Evolutionary conservation across 2,113 vertebrate species (phyloP).

Genomic region (Pagrus major): DNA sequence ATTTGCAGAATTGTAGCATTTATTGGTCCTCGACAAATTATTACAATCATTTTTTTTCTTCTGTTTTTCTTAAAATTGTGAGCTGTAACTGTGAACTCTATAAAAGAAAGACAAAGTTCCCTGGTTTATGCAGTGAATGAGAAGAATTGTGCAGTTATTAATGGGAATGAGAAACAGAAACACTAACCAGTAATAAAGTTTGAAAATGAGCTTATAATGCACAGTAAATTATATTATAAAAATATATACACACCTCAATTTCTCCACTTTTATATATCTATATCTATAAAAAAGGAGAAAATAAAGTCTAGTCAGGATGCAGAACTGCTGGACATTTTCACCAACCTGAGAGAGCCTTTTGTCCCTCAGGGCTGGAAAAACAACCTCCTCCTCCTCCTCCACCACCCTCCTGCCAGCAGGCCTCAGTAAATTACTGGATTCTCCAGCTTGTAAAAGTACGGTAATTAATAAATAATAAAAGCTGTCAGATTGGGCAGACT

Average conservation of each 20-base stretch:
- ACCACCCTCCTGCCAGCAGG: slow-evolving; percentile 71
- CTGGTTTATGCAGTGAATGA: slow-evolving; percentile 6
- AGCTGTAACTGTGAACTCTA: neutral
- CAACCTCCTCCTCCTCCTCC: slow-evolving; percentile 52
- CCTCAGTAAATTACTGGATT: slow-evolving; percentile 78
- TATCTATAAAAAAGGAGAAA: slow-evolving; percentile 24
- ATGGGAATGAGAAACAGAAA: neutral
- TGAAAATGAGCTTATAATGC: slow-evolving; percentile 13
- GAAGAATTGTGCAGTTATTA: slow-evolving; percentile 7
- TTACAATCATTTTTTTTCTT: neutral
- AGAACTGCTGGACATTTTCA: slow-evolving; percentile 57
- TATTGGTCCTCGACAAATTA: neutral
- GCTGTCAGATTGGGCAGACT: slow-evolving; percentile 75
- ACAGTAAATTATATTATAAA: slow-evolving; percentile 9
- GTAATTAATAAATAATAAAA: slow-evolving; percentile 85
- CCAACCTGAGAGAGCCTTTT: slow-evolving; percentile 75
- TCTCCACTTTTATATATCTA: slow-evolving; percentile 14
- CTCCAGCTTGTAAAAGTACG: slow-evolving; percentile 79
- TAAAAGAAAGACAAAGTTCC: neutral
- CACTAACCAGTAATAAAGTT: neutral
- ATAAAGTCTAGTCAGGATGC: slow-evolving; percentile 57
- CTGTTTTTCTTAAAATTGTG: neutral
- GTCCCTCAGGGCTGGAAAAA: slow-evolving; percentile 83
- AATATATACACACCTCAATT: neutral
- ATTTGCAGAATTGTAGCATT: neutral